Evolutionary conservation across 2,888 invertebrate species (phyloP).

Genomic region (Coleophora flavipennella): DNA sequence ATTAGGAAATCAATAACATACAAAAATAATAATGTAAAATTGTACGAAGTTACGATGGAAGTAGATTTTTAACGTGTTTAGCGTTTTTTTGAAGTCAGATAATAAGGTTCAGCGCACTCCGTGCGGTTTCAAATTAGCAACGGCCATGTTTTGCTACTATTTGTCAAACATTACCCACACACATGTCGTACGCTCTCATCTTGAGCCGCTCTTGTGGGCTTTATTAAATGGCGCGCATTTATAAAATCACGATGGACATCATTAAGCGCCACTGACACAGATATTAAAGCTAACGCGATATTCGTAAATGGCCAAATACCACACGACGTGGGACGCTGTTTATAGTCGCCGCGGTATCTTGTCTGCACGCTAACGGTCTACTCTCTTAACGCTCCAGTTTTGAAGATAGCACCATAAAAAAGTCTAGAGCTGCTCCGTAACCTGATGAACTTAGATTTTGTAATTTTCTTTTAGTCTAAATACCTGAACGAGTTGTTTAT

Average conservation of each 20-base stretch:
- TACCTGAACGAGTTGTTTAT: slow-evolving; percentile 24
- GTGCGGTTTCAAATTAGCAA: too few species aligned
- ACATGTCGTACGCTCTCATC: too few species aligned
- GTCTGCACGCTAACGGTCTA: slow-evolving; percentile 45
- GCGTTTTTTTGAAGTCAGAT: too few species aligned
- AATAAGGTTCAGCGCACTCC: too few species aligned
- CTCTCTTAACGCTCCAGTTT: slow-evolving; percentile 15
- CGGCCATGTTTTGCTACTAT: too few species aligned
- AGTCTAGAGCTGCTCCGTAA: slow-evolving; percentile 35
- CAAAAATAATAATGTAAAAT: too few species aligned
- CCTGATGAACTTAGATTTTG: slow-evolving; percentile 43
- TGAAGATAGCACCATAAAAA: slow-evolving; percentile 26
- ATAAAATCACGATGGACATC: slow-evolving; percentile 42
- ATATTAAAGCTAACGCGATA: slow-evolving; percentile 45
- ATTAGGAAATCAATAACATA: too few species aligned
- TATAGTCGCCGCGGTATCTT: slow-evolving; percentile 32
- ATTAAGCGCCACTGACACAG: slow-evolving; percentile 46
- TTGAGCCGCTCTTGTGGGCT: slow-evolving; percentile 23
- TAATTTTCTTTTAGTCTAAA: slow-evolving; percentile 26
- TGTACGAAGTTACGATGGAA: too few species aligned
- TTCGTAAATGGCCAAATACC: slow-evolving; percentile 38
- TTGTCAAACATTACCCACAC: too few species aligned
- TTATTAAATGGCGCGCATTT: slow-evolving; percentile 37
- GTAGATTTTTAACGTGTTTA: too few species aligned
- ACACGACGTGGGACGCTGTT: slow-evolving; percentile 41